phyloP scores from a whole-genome alignment of 2,797 vertebrate species.

The Phalanger gymnotis region DNA sequence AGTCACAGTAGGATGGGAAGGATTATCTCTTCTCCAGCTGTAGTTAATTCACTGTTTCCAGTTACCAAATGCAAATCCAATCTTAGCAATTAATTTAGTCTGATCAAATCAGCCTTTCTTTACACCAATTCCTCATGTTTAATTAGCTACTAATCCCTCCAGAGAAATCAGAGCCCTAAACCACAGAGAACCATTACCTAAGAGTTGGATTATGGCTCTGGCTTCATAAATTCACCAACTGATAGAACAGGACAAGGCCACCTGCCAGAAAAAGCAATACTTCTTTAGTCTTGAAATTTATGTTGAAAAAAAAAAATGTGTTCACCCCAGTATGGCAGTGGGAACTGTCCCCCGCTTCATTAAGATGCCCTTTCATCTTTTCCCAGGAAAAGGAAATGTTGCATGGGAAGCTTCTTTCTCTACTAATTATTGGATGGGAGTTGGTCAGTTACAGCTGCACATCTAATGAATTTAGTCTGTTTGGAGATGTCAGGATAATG shows the following conservation, averaged over 20 bases:
- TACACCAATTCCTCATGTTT: slow-evolving; percentile 74
- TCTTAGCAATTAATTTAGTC: slow-evolving; percentile 75
- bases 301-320: slow-evolving; percentile 73
- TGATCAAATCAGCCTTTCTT: slow-evolving; percentile 69
- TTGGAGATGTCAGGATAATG: slow-evolving; percentile 70
- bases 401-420: slow-evolving; percentile 61
- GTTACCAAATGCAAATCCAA: slow-evolving; percentile 70
- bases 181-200: slow-evolving; percentile 60
- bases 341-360: not conserved
- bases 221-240: slow-evolving; percentile 55
- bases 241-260: slow-evolving; percentile 60
- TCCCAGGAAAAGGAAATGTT: slow-evolving; percentile 74
- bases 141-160: slow-evolving; percentile 76
- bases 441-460: slow-evolving; percentile 66
- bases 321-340: slow-evolving; percentile 34
- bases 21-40: slow-evolving; percentile 57
- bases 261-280: slow-evolving; percentile 58
- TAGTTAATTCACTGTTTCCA: slow-evolving; percentile 72
- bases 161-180: slow-evolving; percentile 43
- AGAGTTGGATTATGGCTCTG: slow-evolving; percentile 57
- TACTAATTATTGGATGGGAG: slow-evolving; percentile 76
- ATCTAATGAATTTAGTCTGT: slow-evolving; percentile 76
- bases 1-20: not conserved
- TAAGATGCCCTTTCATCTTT: slow-evolving; percentile 72
- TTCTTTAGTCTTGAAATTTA: slow-evolving; percentile 64